Conservation (phyloP, 92 coral and sea anemone genomes). For the Meandrina meandrites region DNA sequence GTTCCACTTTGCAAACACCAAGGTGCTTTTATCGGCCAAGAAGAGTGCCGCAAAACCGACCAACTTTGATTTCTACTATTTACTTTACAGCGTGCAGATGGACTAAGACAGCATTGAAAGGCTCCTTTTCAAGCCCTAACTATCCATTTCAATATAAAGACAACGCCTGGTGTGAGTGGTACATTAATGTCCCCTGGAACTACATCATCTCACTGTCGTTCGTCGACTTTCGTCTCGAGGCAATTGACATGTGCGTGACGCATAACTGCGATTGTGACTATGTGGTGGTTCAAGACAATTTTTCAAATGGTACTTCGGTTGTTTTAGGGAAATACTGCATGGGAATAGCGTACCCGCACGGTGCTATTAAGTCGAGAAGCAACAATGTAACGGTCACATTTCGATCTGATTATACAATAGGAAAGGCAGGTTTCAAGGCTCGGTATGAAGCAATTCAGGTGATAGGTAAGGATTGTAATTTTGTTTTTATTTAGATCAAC, state of each 20-base stretch:
- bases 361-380: conserved; percentile 25
- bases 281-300: conserved; percentile 37
- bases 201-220: conserved; percentile 46
- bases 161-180: conserved; percentile 59
- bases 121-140: conserved; percentile 48
- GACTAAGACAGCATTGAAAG: conserved; percentile 34
- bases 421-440: conserved; percentile 38
- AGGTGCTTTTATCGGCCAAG: no score
- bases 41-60: no score
- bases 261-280: conserved; percentile 48
- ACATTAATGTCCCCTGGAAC: conserved; percentile 50
- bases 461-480: conserved; percentile 19
- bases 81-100: conserved; percentile 52
- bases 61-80: neutral
- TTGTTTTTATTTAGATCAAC: neutral
- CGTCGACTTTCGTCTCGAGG: conserved; percentile 40
- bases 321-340: conserved; percentile 48
- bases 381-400: conserved; percentile 48
- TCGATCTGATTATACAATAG: conserved; percentile 24
- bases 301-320: conserved; percentile 8
- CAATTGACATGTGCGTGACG: conserved; percentile 12
- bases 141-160: conserved; percentile 47
- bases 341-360: conserved; percentile 40
- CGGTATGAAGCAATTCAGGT: conserved; percentile 27
- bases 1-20: no score